Evolutionary conservation across 2,113 vertebrate species (phyloP).

Genomic region (Potamarius usumacintae): DNA sequence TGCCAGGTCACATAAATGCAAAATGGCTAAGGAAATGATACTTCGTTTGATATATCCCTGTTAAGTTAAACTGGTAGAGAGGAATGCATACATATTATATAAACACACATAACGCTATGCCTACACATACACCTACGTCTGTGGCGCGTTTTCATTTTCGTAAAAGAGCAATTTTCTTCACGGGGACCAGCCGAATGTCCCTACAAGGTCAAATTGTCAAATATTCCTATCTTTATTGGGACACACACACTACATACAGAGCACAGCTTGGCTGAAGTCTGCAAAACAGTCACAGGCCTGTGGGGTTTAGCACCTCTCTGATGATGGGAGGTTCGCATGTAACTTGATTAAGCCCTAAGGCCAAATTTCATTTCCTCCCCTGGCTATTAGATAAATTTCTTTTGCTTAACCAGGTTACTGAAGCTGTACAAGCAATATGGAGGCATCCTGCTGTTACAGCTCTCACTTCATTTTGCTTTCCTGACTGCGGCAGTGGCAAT

Average conservation of each 20-base stretch:
- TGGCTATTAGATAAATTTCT: conserved; percentile 52
- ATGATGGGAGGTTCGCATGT: conserved; percentile 25
- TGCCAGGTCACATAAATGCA: not conserved
- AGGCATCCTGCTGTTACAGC: conserved; percentile 35
- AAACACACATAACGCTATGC: not conserved
- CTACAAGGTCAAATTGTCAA: not conserved
- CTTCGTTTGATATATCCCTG: not conserved
- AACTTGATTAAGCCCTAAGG: conserved; percentile 54
- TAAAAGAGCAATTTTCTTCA: not conserved
- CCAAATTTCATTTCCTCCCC: conserved; percentile 50
- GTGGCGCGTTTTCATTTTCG: not conserved
- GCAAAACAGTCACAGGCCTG: conserved; percentile 20
- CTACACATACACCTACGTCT: not conserved
- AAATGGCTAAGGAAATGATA: not conserved
- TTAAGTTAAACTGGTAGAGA: not conserved
- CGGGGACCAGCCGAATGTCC: not conserved
- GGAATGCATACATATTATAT: not conserved
- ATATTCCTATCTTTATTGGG: not conserved
- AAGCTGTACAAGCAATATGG: conserved; percentile 17
- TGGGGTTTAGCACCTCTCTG: conserved; percentile 37
- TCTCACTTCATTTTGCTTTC: conserved; percentile 36
- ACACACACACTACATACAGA: not conserved
- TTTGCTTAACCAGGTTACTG: conserved; percentile 50
- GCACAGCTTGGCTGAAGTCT: conserved; percentile 3
- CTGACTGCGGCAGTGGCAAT: conserved; percentile 4